These are phyloP conservation scores for Delphinapterus leucas DNA, from an alignment of 2,113 vertebrate species.

Conservation along the genomic window DNA sequence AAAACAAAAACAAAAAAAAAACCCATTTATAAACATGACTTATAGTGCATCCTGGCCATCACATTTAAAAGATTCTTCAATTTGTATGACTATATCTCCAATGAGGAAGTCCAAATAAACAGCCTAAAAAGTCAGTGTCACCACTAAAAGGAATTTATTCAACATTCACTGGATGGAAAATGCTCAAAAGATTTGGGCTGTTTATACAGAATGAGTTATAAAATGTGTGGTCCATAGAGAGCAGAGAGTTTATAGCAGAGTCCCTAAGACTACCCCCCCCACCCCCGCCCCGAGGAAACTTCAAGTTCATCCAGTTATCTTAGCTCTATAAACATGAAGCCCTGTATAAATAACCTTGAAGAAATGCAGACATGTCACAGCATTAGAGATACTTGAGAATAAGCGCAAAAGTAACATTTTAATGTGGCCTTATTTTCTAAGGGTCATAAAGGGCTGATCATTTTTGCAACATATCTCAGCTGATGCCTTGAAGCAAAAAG, in stretches of 20 bases:
- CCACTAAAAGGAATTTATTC: conserved; percentile 75
- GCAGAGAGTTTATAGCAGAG: conserved; percentile 46
- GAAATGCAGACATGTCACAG: not conserved
- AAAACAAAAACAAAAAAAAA: too few species aligned
- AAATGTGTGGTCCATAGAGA: conserved; percentile 65
- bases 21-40: conserved; percentile 58
- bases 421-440: not conserved
- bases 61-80: conserved; percentile 33
- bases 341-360: conserved; percentile 57
- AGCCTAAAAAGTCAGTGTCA: conserved; percentile 54
- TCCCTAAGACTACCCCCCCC: not conserved
- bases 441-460: fast-evolving
- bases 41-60: conserved; percentile 22
- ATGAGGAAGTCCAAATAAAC: conserved; percentile 72
- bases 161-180: conserved; percentile 68
- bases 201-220: conserved; percentile 72
- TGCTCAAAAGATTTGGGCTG: conserved; percentile 69
- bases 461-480: conserved; percentile 31
- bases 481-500: conserved; percentile 22
- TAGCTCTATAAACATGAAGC: conserved; percentile 60
- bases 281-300: not conserved
- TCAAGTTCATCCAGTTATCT: conserved; percentile 52
- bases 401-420: not conserved
- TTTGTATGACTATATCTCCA: conserved; percentile 50
- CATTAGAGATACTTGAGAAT: not conserved